These are phyloP conservation scores for Pollimyrus isidori DNA, from an alignment of 2,113 vertebrate genomes.

Conservation along the genomic window DNA sequence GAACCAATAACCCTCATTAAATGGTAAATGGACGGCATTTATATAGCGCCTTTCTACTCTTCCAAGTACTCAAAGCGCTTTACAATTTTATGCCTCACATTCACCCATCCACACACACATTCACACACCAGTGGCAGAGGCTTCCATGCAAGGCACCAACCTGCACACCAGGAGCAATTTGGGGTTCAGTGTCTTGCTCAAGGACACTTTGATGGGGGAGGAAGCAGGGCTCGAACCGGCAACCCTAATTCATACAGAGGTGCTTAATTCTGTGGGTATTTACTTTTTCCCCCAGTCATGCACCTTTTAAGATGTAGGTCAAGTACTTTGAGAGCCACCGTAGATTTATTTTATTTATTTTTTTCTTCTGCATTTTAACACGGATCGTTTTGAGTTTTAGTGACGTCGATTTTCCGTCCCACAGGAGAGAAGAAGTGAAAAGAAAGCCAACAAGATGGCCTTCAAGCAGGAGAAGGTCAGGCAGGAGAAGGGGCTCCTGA, in stretches of 20 bases:
- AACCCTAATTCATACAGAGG: background rate
- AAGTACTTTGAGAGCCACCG: background rate
- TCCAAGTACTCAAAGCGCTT: no score
- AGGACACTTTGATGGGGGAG: no score
- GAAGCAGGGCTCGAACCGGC: no score
- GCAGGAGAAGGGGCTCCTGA: slow-evolving; percentile 83
- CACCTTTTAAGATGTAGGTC: background rate
- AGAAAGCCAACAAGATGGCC: slow-evolving; percentile 81
- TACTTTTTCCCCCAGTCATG: background rate
- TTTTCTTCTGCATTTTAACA: background rate
- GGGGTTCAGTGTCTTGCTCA: no score
- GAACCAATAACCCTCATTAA: background rate
- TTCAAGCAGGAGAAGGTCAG: slow-evolving; percentile 83
- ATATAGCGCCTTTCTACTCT: no score
- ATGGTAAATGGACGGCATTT: no score
- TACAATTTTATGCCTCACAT: no score
- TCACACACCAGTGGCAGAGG: no score
- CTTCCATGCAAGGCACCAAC: no score
- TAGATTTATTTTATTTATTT: background rate
- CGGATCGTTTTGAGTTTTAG: background rate
- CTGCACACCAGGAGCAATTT: no score
- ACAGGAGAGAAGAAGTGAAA: slow-evolving; percentile 83
- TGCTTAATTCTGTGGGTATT: background rate
- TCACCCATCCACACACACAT: no score
- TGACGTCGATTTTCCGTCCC: background rate